Evolutionary conservation across 1,140 invertebrate species (phyloP).

Genomic region (Hormaphis cornu): DNA sequence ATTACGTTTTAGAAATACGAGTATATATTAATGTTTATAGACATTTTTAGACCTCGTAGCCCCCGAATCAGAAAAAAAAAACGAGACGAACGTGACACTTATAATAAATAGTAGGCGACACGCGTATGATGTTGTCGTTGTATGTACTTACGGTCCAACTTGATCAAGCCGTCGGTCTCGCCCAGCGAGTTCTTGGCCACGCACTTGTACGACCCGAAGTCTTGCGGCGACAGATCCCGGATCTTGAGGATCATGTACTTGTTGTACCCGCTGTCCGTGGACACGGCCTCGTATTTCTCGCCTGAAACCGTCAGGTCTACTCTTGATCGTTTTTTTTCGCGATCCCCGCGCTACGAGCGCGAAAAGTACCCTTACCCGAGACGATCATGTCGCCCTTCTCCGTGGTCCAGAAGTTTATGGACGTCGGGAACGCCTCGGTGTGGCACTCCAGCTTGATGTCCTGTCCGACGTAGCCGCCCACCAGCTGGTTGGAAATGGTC

Average conservation of each 20-base stretch:
- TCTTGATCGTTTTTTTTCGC: conserved; percentile 24
- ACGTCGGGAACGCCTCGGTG: conserved; percentile 77
- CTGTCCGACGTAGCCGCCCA: conserved; percentile 71
- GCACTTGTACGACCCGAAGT: conserved; percentile 83
- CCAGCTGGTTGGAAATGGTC: conserved; percentile 74
- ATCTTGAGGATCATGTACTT: conserved; percentile 84
- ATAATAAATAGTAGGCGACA: background rate
- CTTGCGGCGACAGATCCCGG: conserved; percentile 60
- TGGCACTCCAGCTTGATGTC: conserved; percentile 73
- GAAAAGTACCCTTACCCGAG: conserved; percentile 55
- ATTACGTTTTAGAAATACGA: too few species aligned
- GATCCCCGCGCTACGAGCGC: background rate
- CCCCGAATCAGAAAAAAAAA: too few species aligned
- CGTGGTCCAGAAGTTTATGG: conserved; percentile 82
- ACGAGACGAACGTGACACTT: background rate
- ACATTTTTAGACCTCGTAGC: too few species aligned
- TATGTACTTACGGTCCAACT: conserved; percentile 69
- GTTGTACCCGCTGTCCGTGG: conserved; percentile 70
- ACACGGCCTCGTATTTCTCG: conserved; percentile 73
- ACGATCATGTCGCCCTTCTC: conserved; percentile 78
- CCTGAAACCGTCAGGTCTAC: conserved; percentile 49
- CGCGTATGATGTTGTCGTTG: background rate
- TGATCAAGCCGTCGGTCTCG: conserved; percentile 82
- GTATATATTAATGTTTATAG: too few species aligned
- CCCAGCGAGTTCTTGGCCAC: conserved; percentile 90